These are phyloP conservation scores for Burhinus bistriatus DNA, from an alignment of 2,113 vertebrate species.

Conservation along the genomic window DNA sequence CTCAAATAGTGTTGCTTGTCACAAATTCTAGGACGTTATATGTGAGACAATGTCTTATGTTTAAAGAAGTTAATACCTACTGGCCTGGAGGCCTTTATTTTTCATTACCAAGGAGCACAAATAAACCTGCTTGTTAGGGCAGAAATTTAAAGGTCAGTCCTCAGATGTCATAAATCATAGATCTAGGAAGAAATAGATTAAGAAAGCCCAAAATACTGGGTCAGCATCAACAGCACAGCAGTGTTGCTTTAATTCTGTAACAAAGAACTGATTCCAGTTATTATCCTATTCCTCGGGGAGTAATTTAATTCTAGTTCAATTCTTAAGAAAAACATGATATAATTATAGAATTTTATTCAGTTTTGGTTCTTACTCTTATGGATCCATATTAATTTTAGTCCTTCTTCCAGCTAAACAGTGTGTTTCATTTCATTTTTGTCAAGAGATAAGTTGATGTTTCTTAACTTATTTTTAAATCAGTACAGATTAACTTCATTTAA, in stretches of 20 bases:
- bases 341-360: not conserved
- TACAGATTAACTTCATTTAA: slow-evolving; percentile 1
- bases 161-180: slow-evolving; percentile 52
- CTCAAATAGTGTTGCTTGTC: not conserved
- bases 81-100: slow-evolving; percentile 26
- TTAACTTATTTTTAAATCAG: not conserved
- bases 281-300: slow-evolving; percentile 7
- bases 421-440: not conserved
- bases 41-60: not conserved
- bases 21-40: not conserved
- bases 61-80: slow-evolving; percentile 26
- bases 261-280: slow-evolving; percentile 23
- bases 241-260: slow-evolving; percentile 14
- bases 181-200: slow-evolving; percentile 34
- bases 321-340: not conserved
- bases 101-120: slow-evolving; percentile 25
- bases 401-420: not conserved
- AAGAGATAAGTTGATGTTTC: not conserved
- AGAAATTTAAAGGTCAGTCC: slow-evolving; percentile 53
- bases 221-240: slow-evolving; percentile 8
- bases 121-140: slow-evolving; percentile 50
- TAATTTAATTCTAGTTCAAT: slow-evolving; percentile 11
- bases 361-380: not conserved
- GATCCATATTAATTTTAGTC: not conserved
- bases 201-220: slow-evolving; percentile 17